phyloP scores from a whole-genome alignment of 2,888 invertebrate species.

The Caenorhabditis angaria region DNA sequence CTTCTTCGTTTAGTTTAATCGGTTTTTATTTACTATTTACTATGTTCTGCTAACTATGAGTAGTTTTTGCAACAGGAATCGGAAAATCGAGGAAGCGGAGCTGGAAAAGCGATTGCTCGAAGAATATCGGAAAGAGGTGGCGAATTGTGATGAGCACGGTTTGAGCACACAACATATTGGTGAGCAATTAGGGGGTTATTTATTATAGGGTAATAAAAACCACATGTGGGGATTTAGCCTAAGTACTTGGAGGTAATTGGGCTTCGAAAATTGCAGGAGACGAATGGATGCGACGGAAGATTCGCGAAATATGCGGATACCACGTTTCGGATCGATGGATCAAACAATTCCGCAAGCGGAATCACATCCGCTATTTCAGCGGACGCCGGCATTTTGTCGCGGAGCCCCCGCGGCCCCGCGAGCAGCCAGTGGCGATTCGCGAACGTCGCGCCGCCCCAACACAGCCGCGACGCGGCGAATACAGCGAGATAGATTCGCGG shows the following conservation, averaged over 20 bases:
- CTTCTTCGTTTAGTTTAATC: too few relatives aligned
- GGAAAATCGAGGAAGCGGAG: conserved; percentile 13
- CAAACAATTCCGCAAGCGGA: conserved; percentile 28
- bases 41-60: neutral
- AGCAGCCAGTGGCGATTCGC: neutral
- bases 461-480: conserved; percentile 17
- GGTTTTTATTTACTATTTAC: too few relatives aligned
- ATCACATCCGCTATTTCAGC: conserved; percentile 37
- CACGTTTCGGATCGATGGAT: conserved; percentile 43
- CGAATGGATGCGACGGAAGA: conserved; percentile 42
- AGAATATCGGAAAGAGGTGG: conserved; percentile 26
- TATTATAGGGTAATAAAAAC: too few relatives aligned
- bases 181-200: conserved; percentile 12
- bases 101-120: conserved; percentile 22
- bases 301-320: conserved; percentile 30
- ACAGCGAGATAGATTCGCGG: conserved; percentile 18
- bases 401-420: neutral
- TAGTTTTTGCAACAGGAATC: too few relatives aligned
- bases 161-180: conserved; percentile 44
- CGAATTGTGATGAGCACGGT: conserved; percentile 28
- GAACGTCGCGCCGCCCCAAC: conserved; percentile 27
- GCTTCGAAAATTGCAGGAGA: conserved; percentile 15
- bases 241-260: neutral
- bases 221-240: too few relatives aligned
- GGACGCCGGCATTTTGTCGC: conserved; percentile 31